A percentile compares a stretch with the other conserved stretches of the same genome.
phyloP scores from a whole-genome alignment of 2,888 invertebrate genomes.

The Pterostichus madidus region DNA sequence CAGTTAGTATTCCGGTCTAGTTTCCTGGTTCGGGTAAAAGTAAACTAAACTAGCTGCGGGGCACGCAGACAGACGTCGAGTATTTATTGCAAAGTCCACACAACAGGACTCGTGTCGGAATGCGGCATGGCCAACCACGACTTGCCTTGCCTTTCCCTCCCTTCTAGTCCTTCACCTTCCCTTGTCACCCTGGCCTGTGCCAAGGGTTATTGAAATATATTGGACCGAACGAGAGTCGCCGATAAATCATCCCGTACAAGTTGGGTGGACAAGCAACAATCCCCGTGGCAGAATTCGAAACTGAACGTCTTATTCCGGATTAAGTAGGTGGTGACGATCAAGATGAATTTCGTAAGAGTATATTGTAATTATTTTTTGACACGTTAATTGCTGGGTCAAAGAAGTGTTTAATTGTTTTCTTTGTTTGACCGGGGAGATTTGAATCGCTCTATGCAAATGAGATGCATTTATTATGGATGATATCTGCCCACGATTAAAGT shows the following conservation, averaged over 20 bases:
- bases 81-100: conserved; percentile 61
- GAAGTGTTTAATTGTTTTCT: conserved; percentile 42
- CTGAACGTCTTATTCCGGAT: conserved; percentile 15
- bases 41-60: conserved; percentile 29
- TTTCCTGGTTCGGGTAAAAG: conserved; percentile 9
- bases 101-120: conserved; percentile 19
- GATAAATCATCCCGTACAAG: conserved; percentile 67
- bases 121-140: conserved; percentile 2
- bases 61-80: conserved; percentile 37
- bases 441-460: conserved; percentile 61
- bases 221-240: conserved; percentile 51
- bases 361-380: conserved; percentile 64
- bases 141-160: not conserved
- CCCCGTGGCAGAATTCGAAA: not conserved
- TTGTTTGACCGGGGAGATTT: conserved; percentile 41
- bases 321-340: conserved; percentile 30
- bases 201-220: conserved; percentile 62
- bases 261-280: conserved; percentile 55
- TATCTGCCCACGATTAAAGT: conserved; percentile 38
- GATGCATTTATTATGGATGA: conserved; percentile 55
- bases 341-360: not conserved
- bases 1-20: conserved; percentile 33
- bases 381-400: conserved; percentile 56
- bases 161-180: not conserved
- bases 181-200: conserved; percentile 2